These are phyloP conservation scores for Thryonomys swinderianus DNA, from an alignment of 2,113 vertebrate species.

Conservation along the genomic window DNA sequence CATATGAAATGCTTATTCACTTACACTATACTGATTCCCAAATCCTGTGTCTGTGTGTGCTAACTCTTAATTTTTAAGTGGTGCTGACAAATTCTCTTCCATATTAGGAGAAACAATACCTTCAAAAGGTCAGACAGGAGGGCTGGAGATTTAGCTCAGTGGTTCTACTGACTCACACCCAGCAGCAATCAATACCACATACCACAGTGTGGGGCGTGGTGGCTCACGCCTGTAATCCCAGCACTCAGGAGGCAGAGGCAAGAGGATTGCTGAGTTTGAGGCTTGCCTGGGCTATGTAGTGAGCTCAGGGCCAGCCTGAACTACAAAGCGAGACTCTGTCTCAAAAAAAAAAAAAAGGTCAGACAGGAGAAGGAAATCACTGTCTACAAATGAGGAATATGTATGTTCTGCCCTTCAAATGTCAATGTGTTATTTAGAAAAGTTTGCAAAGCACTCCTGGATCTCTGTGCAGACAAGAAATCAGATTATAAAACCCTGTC, in stretches of 20 bases:
- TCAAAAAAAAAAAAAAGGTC: too few relatives aligned
- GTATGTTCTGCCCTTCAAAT: not conserved
- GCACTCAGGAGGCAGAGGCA: too few relatives aligned
- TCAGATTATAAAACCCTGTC: not conserved
- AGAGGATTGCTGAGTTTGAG: too few relatives aligned
- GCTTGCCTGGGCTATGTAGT: too few relatives aligned
- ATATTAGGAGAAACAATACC: conserved; percentile 37
- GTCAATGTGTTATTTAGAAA: not conserved
- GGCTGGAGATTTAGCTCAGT: too few relatives aligned
- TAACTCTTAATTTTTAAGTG: conserved; percentile 19
- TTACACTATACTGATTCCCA: conserved; percentile 16
- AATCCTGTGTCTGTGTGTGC: not conserved
- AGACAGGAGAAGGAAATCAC: conserved; percentile 19
- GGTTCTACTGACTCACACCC: too few relatives aligned
- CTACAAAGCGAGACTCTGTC: too few relatives aligned
- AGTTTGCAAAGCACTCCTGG: conserved; percentile 8
- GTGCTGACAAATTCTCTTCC: conserved; percentile 7
- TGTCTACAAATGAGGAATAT: not conserved
- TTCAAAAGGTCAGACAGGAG: conserved; percentile 35
- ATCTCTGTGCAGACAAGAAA: conserved; percentile 49
- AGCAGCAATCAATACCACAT: too few relatives aligned
- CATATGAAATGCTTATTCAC: not conserved
- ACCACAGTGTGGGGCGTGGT: too few relatives aligned
- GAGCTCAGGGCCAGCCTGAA: too few relatives aligned
- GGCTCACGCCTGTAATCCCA: too few relatives aligned